Conservation (phyloP, 2,888 invertebrate species). For the Bhutanitis thaidina region DNA sequence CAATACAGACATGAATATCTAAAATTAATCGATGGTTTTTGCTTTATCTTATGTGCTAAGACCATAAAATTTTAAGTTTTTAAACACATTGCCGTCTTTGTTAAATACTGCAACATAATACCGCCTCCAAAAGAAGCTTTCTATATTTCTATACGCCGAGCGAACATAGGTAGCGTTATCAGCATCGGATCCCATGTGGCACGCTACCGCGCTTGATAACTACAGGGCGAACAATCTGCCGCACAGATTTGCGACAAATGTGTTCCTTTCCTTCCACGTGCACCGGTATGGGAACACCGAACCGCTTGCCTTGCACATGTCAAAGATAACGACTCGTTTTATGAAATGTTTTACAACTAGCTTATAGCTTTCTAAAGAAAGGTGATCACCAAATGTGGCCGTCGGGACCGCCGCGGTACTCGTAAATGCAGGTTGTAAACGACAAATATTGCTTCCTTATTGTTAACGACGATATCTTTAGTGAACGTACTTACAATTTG, state of each 20-base stretch:
- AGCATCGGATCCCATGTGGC: constrained; percentile 34
- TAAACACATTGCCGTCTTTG: not conserved
- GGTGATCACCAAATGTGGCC: constrained; percentile 58
- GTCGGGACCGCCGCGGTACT: constrained; percentile 27
- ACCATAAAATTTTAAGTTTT: no score
- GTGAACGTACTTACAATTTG: no score
- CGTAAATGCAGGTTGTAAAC: constrained; percentile 25
- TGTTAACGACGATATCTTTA: constrained; percentile 11
- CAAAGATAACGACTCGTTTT: constrained; percentile 56
- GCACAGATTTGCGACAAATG: constrained; percentile 64
- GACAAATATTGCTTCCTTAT: constrained; percentile 25
- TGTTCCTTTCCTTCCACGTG: constrained; percentile 60
- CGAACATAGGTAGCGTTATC: constrained; percentile 31
- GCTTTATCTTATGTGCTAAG: no score
- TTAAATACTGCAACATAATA: not conserved
- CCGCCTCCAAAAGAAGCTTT: constrained; percentile 4
- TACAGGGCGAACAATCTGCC: constrained; percentile 51
- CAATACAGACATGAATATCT: no score
- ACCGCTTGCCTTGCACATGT: constrained; percentile 52
- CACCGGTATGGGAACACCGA: constrained; percentile 32
- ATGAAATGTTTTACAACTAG: constrained; percentile 70
- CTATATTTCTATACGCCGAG: not conserved
- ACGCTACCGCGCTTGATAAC: constrained; percentile 41
- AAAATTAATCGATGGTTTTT: no score
- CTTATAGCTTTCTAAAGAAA: constrained; percentile 63